Conservation (phyloP, 2,888 invertebrate species). For the Tetragonula carbonaria region DNA sequence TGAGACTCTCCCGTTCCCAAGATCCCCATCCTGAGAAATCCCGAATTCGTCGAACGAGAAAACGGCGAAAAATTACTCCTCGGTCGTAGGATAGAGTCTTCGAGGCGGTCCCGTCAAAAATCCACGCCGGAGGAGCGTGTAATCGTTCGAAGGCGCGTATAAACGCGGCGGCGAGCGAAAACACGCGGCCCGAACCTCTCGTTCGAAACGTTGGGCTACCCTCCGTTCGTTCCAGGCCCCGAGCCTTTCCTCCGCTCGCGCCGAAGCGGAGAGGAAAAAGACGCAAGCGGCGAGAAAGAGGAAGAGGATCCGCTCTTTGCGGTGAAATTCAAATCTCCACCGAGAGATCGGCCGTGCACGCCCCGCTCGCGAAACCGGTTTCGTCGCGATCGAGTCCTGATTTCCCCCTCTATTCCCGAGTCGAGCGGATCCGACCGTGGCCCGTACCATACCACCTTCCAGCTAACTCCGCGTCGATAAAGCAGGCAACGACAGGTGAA, state of each 20-base stretch:
- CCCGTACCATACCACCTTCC: constrained; percentile 42
- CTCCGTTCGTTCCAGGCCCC: constrained; percentile 61
- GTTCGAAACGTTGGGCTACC: constrained; percentile 63
- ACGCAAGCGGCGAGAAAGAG: constrained; percentile 57
- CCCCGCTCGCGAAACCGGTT: constrained; percentile 66
- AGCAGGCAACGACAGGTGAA: constrained; percentile 41
- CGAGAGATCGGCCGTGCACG: constrained; percentile 61
- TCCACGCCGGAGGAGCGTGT: constrained; percentile 39
- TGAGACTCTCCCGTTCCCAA: not conserved
- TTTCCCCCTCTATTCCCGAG: not conserved
- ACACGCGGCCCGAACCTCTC: constrained; percentile 21
- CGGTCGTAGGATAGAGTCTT: constrained; percentile 18
- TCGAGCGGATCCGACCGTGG: constrained; percentile 32
- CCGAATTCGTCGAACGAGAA: not conserved
- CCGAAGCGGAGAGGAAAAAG: constrained; percentile 46
- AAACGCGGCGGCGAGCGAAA: constrained; percentile 43
- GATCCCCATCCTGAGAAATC: not conserved
- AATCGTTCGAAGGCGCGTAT: constrained; percentile 56
- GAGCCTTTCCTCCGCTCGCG: constrained; percentile 25
- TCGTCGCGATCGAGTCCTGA: constrained; percentile 32
- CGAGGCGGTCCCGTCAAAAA: constrained; percentile 27
- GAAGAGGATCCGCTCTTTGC: constrained; percentile 73
- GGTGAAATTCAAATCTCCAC: constrained; percentile 76
- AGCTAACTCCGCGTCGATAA: constrained; percentile 71
- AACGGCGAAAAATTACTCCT: not conserved